A percentile compares a stretch with the other conserved stretches of the same genome.
These are phyloP conservation scores for Dicycla oo DNA, from an alignment of 2,888 invertebrate genomes.

Conservation along the genomic window DNA sequence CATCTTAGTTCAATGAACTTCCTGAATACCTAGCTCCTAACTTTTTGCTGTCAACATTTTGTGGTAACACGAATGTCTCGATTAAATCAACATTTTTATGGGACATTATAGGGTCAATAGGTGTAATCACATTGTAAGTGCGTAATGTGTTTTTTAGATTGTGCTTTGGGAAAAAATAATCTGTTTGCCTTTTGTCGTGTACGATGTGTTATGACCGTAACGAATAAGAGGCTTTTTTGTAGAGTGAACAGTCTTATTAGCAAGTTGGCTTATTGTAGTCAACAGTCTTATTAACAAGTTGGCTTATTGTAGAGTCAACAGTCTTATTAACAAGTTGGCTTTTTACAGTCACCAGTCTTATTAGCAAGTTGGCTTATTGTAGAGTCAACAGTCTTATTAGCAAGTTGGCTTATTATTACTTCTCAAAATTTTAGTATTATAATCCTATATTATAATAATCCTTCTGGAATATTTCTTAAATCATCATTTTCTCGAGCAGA, in stretches of 20 bases:
- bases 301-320: neutral
- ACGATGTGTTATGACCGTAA: slow-evolving; percentile 8
- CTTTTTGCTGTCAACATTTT: slow-evolving; percentile 55
- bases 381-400: slow-evolving; percentile 18
- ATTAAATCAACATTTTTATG: slow-evolving; percentile 60
- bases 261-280: too few species aligned
- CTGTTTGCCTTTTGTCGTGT: slow-evolving; percentile 1
- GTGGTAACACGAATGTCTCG: slow-evolving; percentile 50
- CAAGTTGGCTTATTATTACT: neutral
- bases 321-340: too few species aligned
- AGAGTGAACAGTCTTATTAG: too few species aligned
- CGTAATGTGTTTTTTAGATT: slow-evolving; percentile 37
- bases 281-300: slow-evolving; percentile 21
- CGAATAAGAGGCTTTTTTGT: neutral
- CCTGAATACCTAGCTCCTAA: slow-evolving; percentile 63
- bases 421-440: neutral
- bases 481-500: neutral
- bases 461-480: neutral
- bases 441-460: neutral
- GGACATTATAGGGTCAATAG: slow-evolving; percentile 50
- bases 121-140: slow-evolving; percentile 45
- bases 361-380: slow-evolving; percentile 18
- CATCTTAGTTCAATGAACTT: slow-evolving; percentile 69
- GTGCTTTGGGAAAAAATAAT: neutral
- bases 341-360: slow-evolving; percentile 5